Percentiles rank a stretch among this genome's conserved stretches.
phyloP scores from a whole-genome alignment of 2,888 invertebrate species.

The Drosophila barbarae region DNA sequence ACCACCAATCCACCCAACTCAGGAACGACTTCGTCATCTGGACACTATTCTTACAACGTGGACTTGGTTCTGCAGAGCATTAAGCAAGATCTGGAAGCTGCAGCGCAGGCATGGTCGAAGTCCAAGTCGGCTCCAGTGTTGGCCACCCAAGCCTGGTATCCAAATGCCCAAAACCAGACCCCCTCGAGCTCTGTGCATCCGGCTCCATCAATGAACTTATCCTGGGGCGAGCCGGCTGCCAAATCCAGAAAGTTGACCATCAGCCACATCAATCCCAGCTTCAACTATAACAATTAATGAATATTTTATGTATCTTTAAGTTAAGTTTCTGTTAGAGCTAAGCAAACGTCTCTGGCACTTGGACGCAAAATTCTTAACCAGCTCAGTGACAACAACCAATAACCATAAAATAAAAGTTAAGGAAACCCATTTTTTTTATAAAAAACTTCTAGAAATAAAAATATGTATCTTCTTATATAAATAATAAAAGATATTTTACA shows the following conservation, averaged over 20 bases:
- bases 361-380: conserved; percentile 53
- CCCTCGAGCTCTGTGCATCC: conserved; percentile 25
- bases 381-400: conserved; percentile 53
- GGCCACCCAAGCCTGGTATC: conserved; percentile 30
- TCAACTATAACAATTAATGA: conserved; percentile 50
- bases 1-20: neutral
- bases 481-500: neutral
- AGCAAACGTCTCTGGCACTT: conserved; percentile 27
- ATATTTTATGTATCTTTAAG: neutral
- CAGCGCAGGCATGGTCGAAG: conserved; percentile 65
- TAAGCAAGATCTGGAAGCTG: conserved; percentile 64
- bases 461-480: neutral
- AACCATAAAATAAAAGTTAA: neutral
- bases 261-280: conserved; percentile 58
- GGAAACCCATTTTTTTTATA: conserved; percentile 6
- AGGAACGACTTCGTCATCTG: conserved; percentile 18
- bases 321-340: conserved; percentile 20
- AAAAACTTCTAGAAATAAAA: neutral
- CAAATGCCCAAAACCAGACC: conserved; percentile 13
- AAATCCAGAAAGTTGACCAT: conserved; percentile 56
- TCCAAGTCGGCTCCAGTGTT: conserved; percentile 41
- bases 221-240: conserved; percentile 66
- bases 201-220: conserved; percentile 58
- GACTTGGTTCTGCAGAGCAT: conserved; percentile 62
- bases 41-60: conserved; percentile 63